Base-by-base conservation (phyloP, 2,797 vertebrate genomes). In the Poecilia picta region DNA sequence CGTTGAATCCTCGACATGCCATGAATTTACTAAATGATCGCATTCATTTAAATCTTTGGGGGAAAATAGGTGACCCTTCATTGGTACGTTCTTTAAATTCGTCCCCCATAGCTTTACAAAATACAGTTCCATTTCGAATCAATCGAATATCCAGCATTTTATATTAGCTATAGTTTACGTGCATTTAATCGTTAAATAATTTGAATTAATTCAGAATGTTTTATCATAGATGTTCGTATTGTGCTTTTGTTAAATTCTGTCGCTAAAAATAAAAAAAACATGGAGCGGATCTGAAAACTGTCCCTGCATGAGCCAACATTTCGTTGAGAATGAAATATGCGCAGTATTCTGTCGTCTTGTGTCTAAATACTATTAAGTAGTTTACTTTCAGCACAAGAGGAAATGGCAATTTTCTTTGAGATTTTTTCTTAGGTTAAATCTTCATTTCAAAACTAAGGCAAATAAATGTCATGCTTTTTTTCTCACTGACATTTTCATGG, bases 61-160 rank as follows among this genome's bases (percentile, higher is more conserved):
- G 0, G 3, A 15, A 28, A 45, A 5, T 18, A n/a, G 11, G 7
- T 3, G 28, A 72, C 33, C 31, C 64, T 11, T 13, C 28, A 15
- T 0, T 0, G 1, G 90, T 93, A 3, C 92, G 89, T 88, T 6
- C 1, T 2, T 73, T 8, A 89, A 91, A 87, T 78, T 49, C 15
- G 33, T 88, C 91, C 92, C 2, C 64, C 73, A 2, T 20, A 6
- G 80, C 39, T 74, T 0, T 75, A 0, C 4, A 4, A 76, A 7
- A 36, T 31, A 36, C 46, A 3, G 91, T 94, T 92, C 93, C 81
- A 20, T 45, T 33, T 39, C 3, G 5, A 28, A 6, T 15, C 15
- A 31, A 33, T 2, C 11, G 31, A 6, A 33, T 15, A 62, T 62
- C 15, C 28, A 33, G 28, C 5, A 28, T 2, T 28, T 57, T 13